Conservation (phyloP, 2,888 invertebrate species). For the Adela reaumurella region DNA sequence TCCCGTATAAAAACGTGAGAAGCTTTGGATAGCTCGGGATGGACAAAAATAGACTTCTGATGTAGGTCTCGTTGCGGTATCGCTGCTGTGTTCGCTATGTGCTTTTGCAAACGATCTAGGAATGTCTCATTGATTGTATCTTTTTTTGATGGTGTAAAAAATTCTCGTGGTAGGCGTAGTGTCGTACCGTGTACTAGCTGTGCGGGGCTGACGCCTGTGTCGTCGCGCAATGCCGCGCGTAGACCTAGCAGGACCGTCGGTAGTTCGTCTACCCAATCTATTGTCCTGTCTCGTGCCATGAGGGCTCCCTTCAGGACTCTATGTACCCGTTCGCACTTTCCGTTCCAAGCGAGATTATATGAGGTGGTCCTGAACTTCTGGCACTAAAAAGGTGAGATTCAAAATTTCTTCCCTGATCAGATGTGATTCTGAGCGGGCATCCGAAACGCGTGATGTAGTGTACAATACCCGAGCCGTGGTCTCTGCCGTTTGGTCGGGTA, state of each 20-base stretch:
- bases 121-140: not conserved
- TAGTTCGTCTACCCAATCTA: constrained; percentile 15
- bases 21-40: not conserved
- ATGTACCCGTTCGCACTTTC: not conserved
- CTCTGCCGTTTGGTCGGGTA: not conserved
- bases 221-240: constrained; percentile 1
- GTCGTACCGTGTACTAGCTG: constrained; percentile 1
- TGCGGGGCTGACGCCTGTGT: constrained; percentile 1
- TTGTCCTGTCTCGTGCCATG: not conserved
- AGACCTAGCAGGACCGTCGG: constrained; percentile 16
- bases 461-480: not conserved
- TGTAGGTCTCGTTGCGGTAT: not conserved
- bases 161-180: constrained; percentile 3
- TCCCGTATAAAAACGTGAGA: not conserved
- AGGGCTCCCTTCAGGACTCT: not conserved
- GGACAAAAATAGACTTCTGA: not conserved
- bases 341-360: not conserved
- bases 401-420: constrained; percentile 22
- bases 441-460: constrained; percentile 6
- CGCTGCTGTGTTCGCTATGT: not conserved
- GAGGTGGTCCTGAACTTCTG: not conserved
- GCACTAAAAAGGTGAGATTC: constrained; percentile 19
- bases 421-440: constrained; percentile 14
- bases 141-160: not conserved
- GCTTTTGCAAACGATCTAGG: constrained; percentile 1